Evolutionary conservation across 64 coral and sea anemone genomes (phyloP).

Genomic region (Catalaphyllia jardinei): DNA sequence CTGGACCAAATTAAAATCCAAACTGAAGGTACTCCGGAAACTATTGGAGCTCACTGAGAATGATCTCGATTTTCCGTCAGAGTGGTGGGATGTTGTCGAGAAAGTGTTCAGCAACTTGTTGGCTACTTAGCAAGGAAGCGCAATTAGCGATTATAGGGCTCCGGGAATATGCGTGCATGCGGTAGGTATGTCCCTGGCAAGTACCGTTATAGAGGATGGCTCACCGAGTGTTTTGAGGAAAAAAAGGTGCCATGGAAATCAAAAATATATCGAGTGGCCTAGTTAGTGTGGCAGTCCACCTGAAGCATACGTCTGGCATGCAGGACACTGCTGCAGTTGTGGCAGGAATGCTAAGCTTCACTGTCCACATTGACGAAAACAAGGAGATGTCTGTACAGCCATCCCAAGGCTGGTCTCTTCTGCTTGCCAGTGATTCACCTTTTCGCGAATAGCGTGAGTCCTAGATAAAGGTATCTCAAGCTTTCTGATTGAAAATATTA

Average conservation of each 20-base stretch:
- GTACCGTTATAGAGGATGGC: conserved; percentile 21
- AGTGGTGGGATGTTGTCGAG: conserved; percentile 47
- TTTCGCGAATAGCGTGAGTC: neutral
- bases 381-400: conserved; percentile 58
- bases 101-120: conserved; percentile 62
- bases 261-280: conserved; percentile 23
- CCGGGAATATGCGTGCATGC: neutral
- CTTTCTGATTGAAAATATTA: too few relatives aligned
- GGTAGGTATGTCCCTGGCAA: neutral
- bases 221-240: conserved; percentile 39
- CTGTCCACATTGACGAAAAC: conserved; percentile 10
- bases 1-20: conserved; percentile 59
- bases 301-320: conserved; percentile 10
- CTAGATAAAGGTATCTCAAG: too few relatives aligned
- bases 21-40: conserved; percentile 40
- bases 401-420: conserved; percentile 80
- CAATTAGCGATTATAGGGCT: conserved; percentile 20
- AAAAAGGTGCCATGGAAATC: too few relatives aligned
- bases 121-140: conserved; percentile 40
- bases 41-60: conserved; percentile 44
- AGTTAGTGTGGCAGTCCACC: conserved; percentile 55
- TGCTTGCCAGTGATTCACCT: conserved; percentile 46
- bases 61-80: conserved; percentile 22
- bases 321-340: conserved; percentile 67
- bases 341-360: conserved; percentile 66